Conservation (phyloP, 2,888 invertebrate genomes). For the Bugulina stolonifera region DNA sequence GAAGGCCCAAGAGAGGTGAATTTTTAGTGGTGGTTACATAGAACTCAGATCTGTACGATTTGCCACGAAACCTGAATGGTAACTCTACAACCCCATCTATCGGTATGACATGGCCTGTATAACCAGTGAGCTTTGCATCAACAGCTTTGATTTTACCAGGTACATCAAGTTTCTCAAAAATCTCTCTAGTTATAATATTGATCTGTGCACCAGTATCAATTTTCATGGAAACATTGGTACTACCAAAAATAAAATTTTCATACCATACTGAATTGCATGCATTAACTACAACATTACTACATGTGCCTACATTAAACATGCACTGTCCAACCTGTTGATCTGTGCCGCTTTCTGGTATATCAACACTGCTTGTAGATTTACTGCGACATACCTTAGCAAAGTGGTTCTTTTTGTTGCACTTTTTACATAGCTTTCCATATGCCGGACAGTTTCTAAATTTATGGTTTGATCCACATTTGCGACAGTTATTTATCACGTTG, state of each 20-base stretch:
- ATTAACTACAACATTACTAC: background rate
- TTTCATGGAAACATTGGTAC: background rate
- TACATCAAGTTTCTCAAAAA: background rate
- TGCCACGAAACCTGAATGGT: background rate
- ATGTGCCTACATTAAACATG: background rate
- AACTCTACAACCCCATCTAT: background rate
- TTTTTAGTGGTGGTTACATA: slow-evolving; percentile 10
- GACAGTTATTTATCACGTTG: background rate
- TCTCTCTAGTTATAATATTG: background rate
- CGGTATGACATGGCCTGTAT: background rate
- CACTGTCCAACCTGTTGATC: background rate
- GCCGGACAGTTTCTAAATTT: background rate
- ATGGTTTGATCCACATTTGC: background rate
- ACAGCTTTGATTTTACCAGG: background rate
- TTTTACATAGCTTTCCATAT: slow-evolving; percentile 4
- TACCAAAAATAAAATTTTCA: slow-evolving; percentile 2
- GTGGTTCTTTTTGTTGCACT: background rate
- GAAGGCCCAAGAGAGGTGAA: background rate
- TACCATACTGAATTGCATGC: slow-evolving; percentile 7
- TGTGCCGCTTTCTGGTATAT: background rate
- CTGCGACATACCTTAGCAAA: background rate
- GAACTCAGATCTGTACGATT: background rate
- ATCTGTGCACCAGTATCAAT: slow-evolving; percentile 7
- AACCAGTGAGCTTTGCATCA: background rate
- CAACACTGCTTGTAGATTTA: background rate